Evolutionary conservation across 2,797 vertebrate genomes (phyloP).

Genomic region (Adelosebastes latens): DNA sequence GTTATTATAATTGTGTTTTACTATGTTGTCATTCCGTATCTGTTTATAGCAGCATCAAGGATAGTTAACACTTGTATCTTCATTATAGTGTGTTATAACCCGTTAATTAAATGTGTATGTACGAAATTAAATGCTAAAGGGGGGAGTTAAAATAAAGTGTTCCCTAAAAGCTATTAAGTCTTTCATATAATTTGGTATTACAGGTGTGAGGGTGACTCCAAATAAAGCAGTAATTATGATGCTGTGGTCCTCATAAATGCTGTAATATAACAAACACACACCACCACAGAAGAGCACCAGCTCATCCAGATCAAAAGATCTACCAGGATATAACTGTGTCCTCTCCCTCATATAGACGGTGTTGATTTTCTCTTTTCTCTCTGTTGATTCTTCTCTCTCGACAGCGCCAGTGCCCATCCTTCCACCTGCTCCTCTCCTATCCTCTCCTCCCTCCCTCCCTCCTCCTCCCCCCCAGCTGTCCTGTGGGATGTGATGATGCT

Average conservation of each 20-base stretch:
- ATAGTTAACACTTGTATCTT: not conserved
- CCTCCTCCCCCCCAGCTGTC: conserved; percentile 60
- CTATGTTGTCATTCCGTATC: not conserved
- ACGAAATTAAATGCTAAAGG: not conserved
- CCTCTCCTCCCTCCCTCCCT: conserved; percentile 37
- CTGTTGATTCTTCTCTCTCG: conserved; percentile 48
- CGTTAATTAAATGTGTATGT: not conserved
- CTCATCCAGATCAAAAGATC: conserved; percentile 22
- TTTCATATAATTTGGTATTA: not conserved
- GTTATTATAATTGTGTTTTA: not conserved
- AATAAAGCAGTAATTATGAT: not conserved
- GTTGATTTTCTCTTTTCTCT: conserved; percentile 37
- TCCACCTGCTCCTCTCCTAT: conserved; percentile 58
- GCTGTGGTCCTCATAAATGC: not conserved
- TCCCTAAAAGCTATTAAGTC: not conserved
- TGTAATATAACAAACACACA: not conserved
- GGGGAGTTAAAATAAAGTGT: not conserved
- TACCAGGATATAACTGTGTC: conserved; percentile 19
- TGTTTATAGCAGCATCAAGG: not conserved
- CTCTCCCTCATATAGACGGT: conserved; percentile 9
- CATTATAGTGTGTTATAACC: not conserved
- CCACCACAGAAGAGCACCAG: not conserved
- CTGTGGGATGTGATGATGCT: conserved; percentile 78
- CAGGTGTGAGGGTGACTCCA: not conserved
- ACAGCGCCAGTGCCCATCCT: conserved; percentile 43